Conservation (phyloP, 2,797 vertebrate genomes). For the Rhodeus uyekii region DNA sequence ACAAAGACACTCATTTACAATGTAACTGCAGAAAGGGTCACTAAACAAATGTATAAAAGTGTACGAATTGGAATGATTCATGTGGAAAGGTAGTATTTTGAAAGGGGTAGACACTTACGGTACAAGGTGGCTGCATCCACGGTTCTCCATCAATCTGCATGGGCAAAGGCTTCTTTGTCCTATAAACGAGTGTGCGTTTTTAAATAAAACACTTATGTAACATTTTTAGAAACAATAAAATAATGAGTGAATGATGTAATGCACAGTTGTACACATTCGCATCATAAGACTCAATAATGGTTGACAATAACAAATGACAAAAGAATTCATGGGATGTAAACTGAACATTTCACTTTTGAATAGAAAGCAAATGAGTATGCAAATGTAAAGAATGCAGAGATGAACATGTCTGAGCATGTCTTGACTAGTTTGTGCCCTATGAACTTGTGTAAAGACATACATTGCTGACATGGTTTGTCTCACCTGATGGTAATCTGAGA, state of each 20-base stretch:
- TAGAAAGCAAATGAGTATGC: background rate
- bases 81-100: background rate
- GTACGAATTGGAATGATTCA: background rate
- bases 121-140: conserved; percentile 95
- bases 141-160: conserved; percentile 98
- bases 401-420: conserved; percentile 20
- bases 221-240: background rate
- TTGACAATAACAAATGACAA: conserved; percentile 22
- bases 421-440: background rate
- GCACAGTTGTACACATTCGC: background rate
- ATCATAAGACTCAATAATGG: background rate
- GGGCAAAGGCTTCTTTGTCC: conserved; percentile 87
- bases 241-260: background rate
- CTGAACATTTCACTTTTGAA: background rate
- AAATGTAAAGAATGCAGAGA: background rate
- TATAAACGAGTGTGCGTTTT: conserved; percentile 55
- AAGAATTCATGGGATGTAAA: conserved; percentile 23
- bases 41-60: background rate
- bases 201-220: background rate
- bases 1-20: background rate
- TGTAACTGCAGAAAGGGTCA: background rate
- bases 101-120: conserved; percentile 73
- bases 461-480: background rate
- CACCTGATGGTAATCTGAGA: conserved; percentile 89
- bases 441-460: background rate